Conservation (phyloP, 2,888 invertebrate species). For the Coelinius sp. region DNA sequence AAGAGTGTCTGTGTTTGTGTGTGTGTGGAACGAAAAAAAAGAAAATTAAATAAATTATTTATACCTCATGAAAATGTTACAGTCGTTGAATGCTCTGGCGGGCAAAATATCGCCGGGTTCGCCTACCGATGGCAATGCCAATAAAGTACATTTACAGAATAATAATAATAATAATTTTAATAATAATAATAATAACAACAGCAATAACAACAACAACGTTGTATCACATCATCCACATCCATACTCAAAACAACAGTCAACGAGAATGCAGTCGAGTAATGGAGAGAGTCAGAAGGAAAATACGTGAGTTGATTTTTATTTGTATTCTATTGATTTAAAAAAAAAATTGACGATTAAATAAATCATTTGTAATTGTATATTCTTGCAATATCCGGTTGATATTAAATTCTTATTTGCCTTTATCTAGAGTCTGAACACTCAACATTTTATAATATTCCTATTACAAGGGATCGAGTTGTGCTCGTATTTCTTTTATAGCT, state of each 20-base stretch:
- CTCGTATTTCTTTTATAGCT: slow-evolving; percentile 8
- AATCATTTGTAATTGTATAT: slow-evolving; percentile 9
- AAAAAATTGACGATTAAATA: background rate
- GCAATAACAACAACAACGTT: too few relatives aligned
- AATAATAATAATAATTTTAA: slow-evolving; percentile 67
- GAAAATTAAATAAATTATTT: background rate
- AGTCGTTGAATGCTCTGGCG: slow-evolving; percentile 89
- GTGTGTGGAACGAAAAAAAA: background rate
- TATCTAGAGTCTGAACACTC: background rate
- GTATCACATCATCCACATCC: slow-evolving; percentile 62
- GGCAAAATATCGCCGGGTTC: slow-evolving; percentile 89
- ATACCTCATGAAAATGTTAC: slow-evolving; percentile 79
- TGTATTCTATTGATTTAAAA: too few relatives aligned
- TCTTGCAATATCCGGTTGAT: background rate
- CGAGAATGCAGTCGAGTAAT: slow-evolving; percentile 56
- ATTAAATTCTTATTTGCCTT: slow-evolving; percentile 3
- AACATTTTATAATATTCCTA: slow-evolving; percentile 7
- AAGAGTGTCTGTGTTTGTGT: too few relatives aligned
- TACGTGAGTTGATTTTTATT: slow-evolving; percentile 59
- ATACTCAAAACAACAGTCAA: slow-evolving; percentile 63
- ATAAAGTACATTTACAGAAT: slow-evolving; percentile 76
- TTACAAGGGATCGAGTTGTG: background rate
- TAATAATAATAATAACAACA: slow-evolving; percentile 68
- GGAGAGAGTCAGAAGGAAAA: slow-evolving; percentile 68
- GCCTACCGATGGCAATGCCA: slow-evolving; percentile 78